These are phyloP conservation scores for Adelges cooleyi DNA, from an alignment of 1,140 invertebrate genomes.

Conservation along the genomic window DNA sequence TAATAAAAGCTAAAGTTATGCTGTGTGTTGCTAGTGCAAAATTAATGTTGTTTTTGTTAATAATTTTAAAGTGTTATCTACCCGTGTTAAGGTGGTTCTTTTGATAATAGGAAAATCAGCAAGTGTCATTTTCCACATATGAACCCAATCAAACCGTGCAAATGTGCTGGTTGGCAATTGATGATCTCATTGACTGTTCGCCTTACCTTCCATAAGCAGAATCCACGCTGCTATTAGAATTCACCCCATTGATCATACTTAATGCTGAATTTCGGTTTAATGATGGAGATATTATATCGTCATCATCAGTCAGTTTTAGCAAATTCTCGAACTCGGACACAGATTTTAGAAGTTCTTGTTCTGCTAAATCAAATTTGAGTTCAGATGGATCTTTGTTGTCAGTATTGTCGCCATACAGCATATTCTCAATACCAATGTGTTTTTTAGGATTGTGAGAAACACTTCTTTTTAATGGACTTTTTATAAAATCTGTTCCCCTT, in stretches of 20 bases:
- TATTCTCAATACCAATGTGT: slow-evolving; percentile 14
- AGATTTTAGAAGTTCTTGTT: slow-evolving; percentile 35
- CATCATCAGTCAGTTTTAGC: slow-evolving; percentile 9
- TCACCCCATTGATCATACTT: slow-evolving; percentile 8
- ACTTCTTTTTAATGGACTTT: neutral
- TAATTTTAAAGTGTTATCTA: slow-evolving; percentile 26
- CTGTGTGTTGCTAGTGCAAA: neutral
- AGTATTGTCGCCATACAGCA: slow-evolving; percentile 17
- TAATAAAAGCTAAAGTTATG: slow-evolving; percentile 2
- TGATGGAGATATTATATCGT: slow-evolving; percentile 18
- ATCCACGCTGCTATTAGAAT: slow-evolving; percentile 15
- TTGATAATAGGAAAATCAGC: neutral
- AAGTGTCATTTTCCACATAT: slow-evolving; percentile 10
- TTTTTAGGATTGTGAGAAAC: slow-evolving; percentile 14
- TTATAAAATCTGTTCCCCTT: neutral
- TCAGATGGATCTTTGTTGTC: slow-evolving; percentile 1
- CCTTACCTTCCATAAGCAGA: slow-evolving; percentile 25
- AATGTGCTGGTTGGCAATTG: neutral
- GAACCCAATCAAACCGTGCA: slow-evolving; percentile 17
- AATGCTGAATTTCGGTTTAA: slow-evolving; percentile 3
- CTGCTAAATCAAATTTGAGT: slow-evolving; percentile 31
- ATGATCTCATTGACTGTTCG: neutral
- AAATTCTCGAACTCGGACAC: slow-evolving; percentile 36
- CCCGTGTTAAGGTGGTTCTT: slow-evolving; percentile 17
- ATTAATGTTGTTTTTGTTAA: slow-evolving; percentile 12